Percentiles rank a stretch among this genome's conserved stretches.
phyloP scores from a whole-genome alignment of 2,113 vertebrate species.

The Trematomus loennbergii region DNA sequence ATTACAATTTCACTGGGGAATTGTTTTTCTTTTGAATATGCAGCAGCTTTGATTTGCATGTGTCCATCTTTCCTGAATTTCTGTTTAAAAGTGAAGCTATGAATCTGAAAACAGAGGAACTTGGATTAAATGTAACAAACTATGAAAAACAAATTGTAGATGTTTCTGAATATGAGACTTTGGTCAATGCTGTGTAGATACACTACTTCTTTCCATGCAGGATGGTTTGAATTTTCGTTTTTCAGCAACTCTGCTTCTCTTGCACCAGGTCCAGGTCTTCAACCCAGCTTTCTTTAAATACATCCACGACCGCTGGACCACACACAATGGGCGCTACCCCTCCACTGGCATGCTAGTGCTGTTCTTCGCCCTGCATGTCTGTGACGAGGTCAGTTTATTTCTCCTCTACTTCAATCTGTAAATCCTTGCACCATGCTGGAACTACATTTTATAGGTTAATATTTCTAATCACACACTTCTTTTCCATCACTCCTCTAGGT shows the following conservation, averaged over 20 bases:
- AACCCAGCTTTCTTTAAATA: slow-evolving; percentile 99
- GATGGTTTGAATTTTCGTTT: neutral
- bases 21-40: slow-evolving; percentile 3
- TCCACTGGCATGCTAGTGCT: slow-evolving; percentile 98
- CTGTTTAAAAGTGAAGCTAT: neutral
- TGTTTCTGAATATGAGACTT: neutral
- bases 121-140: neutral
- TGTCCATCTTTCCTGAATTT: neutral
- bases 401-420: neutral
- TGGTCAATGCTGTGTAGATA: neutral
- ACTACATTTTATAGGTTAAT: neutral
- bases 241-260: neutral
- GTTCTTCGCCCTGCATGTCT: slow-evolving; percentile 96
- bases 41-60: neutral
- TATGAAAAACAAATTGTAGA: neutral
- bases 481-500: slow-evolving; percentile 82
- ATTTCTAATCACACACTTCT: neutral
- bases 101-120: neutral
- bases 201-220: neutral
- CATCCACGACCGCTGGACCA: slow-evolving; percentile 96
- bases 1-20: no score
- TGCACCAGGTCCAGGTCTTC: slow-evolving; percentile 95
- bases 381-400: slow-evolving; percentile 90
- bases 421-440: neutral
- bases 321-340: slow-evolving; percentile 96